Evolutionary conservation across 2,113 vertebrate genomes (phyloP).

Genomic region (Stigmatopora argus): DNA sequence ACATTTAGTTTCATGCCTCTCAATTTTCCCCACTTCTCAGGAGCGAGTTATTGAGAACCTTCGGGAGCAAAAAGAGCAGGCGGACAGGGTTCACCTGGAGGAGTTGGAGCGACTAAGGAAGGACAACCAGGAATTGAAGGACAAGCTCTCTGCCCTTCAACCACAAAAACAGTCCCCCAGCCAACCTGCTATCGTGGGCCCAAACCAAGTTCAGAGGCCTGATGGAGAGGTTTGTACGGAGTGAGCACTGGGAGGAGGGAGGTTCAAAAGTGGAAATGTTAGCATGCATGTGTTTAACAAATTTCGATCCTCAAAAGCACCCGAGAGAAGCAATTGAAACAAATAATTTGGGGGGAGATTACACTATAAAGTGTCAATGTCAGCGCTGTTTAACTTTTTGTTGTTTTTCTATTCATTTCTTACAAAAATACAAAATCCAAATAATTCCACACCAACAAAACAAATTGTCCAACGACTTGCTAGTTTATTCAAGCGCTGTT

Average conservation of each 20-base stretch:
- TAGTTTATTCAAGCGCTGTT: constrained; percentile 4
- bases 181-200: constrained; percentile 30
- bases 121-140: constrained; percentile 92
- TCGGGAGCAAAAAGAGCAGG: constrained; percentile 86
- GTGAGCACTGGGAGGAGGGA: background rate
- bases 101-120: constrained; percentile 87
- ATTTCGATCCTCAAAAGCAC: background rate
- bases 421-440: background rate
- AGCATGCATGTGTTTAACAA: background rate
- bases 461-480: background rate
- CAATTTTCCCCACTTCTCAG: constrained; percentile 53
- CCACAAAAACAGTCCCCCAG: constrained; percentile 37
- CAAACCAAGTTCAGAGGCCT: constrained; percentile 34
- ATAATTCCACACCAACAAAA: constrained; percentile 5
- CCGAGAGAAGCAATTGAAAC: constrained; percentile 3
- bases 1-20: background rate
- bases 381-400: background rate
- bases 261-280: background rate
- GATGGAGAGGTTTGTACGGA: constrained; percentile 58
- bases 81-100: constrained; percentile 84
- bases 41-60: constrained; percentile 94
- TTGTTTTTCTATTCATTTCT: constrained; percentile 1
- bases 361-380: background rate
- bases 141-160: constrained; percentile 82
- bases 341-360: background rate